A percentile compares a stretch with the other conserved stretches of the same genome.
Evolutionary conservation across 2,797 vertebrate genomes (phyloP).

Genomic region (Sphenodon punctatus): DNA sequence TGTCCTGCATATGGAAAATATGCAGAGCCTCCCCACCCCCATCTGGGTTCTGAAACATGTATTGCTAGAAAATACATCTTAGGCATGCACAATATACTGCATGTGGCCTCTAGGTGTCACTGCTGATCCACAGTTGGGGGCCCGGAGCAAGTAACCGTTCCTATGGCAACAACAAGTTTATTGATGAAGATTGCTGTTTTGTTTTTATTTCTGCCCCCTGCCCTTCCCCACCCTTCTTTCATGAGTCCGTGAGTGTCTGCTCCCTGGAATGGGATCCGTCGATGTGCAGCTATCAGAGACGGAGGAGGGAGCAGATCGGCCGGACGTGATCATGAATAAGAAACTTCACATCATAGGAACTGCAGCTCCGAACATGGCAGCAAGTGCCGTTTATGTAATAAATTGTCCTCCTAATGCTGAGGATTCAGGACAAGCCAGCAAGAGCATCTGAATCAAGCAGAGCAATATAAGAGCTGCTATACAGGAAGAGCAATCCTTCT

Average conservation of each 20-base stretch:
- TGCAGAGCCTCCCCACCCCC: neutral
- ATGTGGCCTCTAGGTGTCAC: constrained; percentile 30
- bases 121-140: neutral
- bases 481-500: no score
- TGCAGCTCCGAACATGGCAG: neutral
- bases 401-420: neutral
- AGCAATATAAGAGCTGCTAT: neutral
- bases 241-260: neutral
- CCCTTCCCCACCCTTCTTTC: neutral
- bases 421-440: neutral
- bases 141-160: neutral
- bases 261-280: constrained; percentile 1
- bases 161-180: constrained; percentile 53
- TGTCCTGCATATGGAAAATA: neutral
- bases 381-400: neutral
- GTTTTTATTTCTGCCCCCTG: neutral
- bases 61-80: neutral
- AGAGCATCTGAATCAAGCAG: neutral
- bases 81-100: neutral
- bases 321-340: neutral
- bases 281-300: neutral
- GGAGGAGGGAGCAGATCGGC: neutral
- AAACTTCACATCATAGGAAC: neutral
- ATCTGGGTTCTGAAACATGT: neutral
- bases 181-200: neutral